A percentile compares a stretch with the other conserved stretches of the same genome.
These are phyloP conservation scores for Drosophila nigricruria DNA, from an alignment of 2,888 invertebrate species.

Conservation along the genomic window DNA sequence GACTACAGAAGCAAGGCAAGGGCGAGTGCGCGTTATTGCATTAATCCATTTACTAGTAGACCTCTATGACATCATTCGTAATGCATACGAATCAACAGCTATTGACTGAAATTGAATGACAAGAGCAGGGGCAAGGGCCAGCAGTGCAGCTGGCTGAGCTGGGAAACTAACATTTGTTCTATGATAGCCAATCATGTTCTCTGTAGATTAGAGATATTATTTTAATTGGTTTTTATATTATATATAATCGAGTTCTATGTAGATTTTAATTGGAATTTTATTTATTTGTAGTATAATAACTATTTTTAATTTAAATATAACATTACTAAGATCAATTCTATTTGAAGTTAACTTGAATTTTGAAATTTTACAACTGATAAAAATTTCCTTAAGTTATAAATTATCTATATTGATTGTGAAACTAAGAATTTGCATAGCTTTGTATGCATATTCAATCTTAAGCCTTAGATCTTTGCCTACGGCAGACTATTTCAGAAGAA, in stretches of 20 bases:
- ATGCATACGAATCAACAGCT: slow-evolving; percentile 4
- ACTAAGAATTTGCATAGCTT: neutral
- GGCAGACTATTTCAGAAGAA: neutral
- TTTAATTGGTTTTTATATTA: slow-evolving; percentile 17
- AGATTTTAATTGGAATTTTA: slow-evolving; percentile 2
- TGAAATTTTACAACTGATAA: neutral
- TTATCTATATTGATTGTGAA: neutral
- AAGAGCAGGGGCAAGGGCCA: neutral
- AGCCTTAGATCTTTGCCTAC: too few relatives aligned
- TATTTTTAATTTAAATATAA: neutral
- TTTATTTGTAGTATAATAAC: neutral
- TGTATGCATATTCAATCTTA: too few relatives aligned
- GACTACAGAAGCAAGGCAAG: neutral
- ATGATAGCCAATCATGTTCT: slow-evolving; percentile 12
- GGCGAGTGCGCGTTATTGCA: neutral
- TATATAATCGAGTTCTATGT: neutral
- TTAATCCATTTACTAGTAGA: slow-evolving; percentile 16
- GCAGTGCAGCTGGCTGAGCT: neutral
- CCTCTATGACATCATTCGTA: slow-evolving; percentile 7
- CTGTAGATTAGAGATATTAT: neutral
- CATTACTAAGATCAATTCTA: neutral
- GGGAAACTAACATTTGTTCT: slow-evolving; percentile 10
- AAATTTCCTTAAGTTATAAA: neutral
- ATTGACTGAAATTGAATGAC: neutral
- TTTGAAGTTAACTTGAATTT: neutral